Evolutionary conservation across 2,888 invertebrate species (phyloP), one percentile per base, ranked within the genome.

Genomic region (Dasysyrphus albostriatus): DNA sequence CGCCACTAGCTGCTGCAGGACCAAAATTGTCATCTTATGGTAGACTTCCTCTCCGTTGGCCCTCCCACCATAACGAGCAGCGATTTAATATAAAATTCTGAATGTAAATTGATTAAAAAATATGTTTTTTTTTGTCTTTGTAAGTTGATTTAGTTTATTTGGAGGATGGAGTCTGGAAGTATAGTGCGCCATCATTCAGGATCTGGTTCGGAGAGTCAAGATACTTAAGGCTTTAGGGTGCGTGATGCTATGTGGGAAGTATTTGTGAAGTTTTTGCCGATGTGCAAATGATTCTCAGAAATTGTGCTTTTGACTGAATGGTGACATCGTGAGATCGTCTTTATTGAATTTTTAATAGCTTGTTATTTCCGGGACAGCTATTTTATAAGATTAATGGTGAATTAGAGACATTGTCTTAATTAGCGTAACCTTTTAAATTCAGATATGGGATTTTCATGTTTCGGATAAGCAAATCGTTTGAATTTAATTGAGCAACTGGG

Each of bases 1-100:
- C 29, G 42, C 24, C 61, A 58, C 16, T 88, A 3, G 32, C 89
- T 89, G 89, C 88, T 85, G 89, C 89, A 90, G 90, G 90, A 91
- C 90, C 61, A 16, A 72, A 78, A 67, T 39, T 69, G 54, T 69
- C 51, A 54, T 69, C 54, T 54, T 56, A 16, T 77, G 47, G 49
- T 56, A 47, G 34, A 49, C 4, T 65, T 39, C 63, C 51, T 63
- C 47, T 39, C 39, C 39, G 29, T 14, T n/a, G 16, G 39, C 42
- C 42, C 44, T 70, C 19, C 61, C 67, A 58, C 39, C 54, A 37
- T 69, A 69, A 42, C 49, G 72, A 44, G 49, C 72, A 39, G 24
- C 65, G 72, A 69, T 76, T 84, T 76, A 56, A 78, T 82, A 82
- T 78, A 78, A 82, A 82, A 78, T 85, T 85, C 74, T 81, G 77